Percentiles rank a stretch among this genome's conserved stretches.
Conservation (phyloP, 2,797 vertebrate species). For the Acanthiza pusilla region DNA sequence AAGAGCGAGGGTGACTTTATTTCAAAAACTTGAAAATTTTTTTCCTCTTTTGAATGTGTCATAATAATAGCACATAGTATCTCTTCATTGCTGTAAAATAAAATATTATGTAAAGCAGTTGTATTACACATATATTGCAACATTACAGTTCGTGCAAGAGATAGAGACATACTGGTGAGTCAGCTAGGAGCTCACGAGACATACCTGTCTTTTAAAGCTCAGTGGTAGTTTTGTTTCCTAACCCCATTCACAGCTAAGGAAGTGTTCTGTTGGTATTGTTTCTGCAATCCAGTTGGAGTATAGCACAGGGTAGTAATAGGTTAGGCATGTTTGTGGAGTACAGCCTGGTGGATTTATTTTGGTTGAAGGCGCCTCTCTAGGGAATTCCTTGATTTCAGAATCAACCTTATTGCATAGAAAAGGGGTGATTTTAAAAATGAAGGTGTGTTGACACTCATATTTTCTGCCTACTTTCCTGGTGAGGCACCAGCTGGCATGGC, state of each 20-base stretch:
- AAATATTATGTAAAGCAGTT: not conserved
- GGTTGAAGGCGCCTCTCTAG: not conserved
- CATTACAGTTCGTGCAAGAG: not conserved
- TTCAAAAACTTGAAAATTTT: not conserved
- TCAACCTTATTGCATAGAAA: not conserved
- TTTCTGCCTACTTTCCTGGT: not conserved
- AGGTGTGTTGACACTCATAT: not conserved
- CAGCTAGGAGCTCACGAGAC: not conserved
- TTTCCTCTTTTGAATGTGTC: not conserved
- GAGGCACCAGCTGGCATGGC: not conserved
- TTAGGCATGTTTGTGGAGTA: not conserved
- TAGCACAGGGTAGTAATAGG: not conserved
- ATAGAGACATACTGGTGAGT: not conserved
- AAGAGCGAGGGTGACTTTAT: not conserved
- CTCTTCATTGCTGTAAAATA: not conserved
- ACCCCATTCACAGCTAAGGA: not conserved
- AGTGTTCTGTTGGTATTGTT: not conserved
- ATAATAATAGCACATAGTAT: not conserved
- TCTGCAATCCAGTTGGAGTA: not conserved
- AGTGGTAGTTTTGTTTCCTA: not conserved
- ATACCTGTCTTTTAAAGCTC: not conserved
- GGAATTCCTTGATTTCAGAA: not conserved
- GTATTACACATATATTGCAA: not conserved
- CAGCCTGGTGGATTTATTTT: not conserved
- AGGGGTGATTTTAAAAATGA: not conserved